Evolutionary conservation across 2,113 vertebrate genomes (phyloP), one percentile per base, ranked within the genome.

Genomic region (Vireo altiloquus): DNA sequence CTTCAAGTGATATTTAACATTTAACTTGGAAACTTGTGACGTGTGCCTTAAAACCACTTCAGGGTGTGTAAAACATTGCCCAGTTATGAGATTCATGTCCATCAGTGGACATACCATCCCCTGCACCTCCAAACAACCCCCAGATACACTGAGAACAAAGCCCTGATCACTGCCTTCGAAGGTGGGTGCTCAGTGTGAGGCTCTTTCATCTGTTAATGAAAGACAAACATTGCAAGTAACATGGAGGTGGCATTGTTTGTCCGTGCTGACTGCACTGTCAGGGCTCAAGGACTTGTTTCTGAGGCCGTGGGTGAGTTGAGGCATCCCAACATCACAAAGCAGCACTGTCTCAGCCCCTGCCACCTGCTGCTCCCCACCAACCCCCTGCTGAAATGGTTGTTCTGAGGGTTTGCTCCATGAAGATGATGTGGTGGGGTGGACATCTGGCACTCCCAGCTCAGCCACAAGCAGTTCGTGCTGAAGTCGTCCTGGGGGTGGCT

Each of bases 371-470:
- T 85, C 37, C 61, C 47, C 77, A 21, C 57, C 56, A 74, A 3
- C 0, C 2, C 19, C 39, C 25, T 7, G 6, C 25, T 77, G 23
- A 39, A 49, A 16, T 33, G 25, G 9, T 57, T 27, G 0, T 66
- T 56, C 20, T 33, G 35, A 22, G 46, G 7, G 10, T 64, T 77
- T 57, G 4, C 57, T 76, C 37, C 9, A 0, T 25, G 6, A n/a
- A 27, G 17, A n/a, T 37, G 17, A 15, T 0, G 6, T n/a, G 44
- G 39, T 54, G 49, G 61, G 66, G 16, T 35, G 71, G 57, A n/a
- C 3, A 7, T 35, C 50, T 56, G 68, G 54, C 64, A 87, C 50
- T 3, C 18, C 3, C 10, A 14, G 42, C n/a, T 33, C 7, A 2
- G 3, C 49, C 7, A 1, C 33, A 33, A 47, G 42, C 56, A 71